Evolutionary conservation across 2,797 vertebrate species (phyloP).

Genomic region (Potorous gilbertii): DNA sequence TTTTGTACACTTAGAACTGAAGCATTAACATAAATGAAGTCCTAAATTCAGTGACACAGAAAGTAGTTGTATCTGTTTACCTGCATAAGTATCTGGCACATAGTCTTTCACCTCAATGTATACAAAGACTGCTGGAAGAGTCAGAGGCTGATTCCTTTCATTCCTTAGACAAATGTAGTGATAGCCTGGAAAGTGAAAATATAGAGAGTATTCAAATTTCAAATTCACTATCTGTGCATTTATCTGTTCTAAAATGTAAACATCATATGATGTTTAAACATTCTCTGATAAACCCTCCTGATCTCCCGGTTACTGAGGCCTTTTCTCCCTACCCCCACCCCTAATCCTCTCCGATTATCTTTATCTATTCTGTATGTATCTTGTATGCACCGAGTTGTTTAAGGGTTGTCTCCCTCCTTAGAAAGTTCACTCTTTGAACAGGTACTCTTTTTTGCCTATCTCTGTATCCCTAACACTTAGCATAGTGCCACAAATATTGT

Average conservation of each 20-base stretch:
- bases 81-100: constrained; percentile 97
- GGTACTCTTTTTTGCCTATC: neutral
- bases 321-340: neutral
- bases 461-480: neutral
- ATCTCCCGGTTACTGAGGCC: neutral
- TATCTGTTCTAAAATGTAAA: neutral
- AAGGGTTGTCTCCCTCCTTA: neutral
- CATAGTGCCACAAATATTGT: neutral
- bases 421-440: neutral
- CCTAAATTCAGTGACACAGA: neutral
- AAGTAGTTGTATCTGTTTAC: constrained; percentile 79
- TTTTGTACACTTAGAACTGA: neutral
- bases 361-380: neutral
- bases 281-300: neutral
- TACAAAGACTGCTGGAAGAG: constrained; percentile 94
- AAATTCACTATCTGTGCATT: neutral
- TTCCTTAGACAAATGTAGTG: constrained; percentile 96
- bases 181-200: constrained; percentile 88
- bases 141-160: constrained; percentile 96
- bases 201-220: neutral
- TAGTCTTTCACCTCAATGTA: constrained; percentile 99
- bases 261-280: neutral
- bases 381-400: neutral
- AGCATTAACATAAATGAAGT: neutral
- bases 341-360: neutral